Evolutionary conservation across 2,113 vertebrate species (phyloP).

Genomic region (Phrynosoma blainvillii): DNA sequence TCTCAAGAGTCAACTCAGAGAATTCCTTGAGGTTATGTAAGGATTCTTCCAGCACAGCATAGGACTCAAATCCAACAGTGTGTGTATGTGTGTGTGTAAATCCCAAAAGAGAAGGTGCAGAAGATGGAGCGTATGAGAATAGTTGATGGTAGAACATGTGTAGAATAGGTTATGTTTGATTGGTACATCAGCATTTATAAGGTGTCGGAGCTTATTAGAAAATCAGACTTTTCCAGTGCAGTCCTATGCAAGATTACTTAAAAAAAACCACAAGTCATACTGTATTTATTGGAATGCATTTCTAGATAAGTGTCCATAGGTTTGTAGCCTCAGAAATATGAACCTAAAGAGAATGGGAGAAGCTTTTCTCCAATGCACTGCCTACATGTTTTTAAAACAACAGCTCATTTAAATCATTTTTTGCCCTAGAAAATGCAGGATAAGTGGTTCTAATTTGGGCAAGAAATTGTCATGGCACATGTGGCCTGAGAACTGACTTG

Average conservation of each 20-base stretch:
- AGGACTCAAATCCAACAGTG: too few relatives aligned
- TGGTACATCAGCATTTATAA: background rate
- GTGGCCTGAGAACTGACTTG: slow-evolving; percentile 15
- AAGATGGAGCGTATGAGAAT: too few relatives aligned
- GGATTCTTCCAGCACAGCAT: too few relatives aligned
- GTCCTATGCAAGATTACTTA: background rate
- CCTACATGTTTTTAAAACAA: background rate
- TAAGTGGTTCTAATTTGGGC: slow-evolving; percentile 35
- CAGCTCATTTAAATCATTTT: background rate
- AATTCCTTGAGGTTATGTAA: too few relatives aligned
- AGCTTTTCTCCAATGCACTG: background rate
- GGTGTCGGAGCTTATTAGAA: background rate
- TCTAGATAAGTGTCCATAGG: background rate
- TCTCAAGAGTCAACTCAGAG: too few relatives aligned
- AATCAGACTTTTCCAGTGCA: background rate
- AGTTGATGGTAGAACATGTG: too few relatives aligned
- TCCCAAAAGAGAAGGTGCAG: too few relatives aligned
- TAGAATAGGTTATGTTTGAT: too few relatives aligned
- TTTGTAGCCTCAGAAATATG: background rate
- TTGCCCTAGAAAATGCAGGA: slow-evolving; percentile 1
- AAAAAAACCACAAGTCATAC: background rate
- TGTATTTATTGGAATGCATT: background rate
- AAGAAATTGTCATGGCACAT: slow-evolving; percentile 43
- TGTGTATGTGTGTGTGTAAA: too few relatives aligned
- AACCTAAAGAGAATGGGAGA: background rate